These are phyloP conservation scores for Salvelinus namaycush DNA, from an alignment of 2,113 vertebrate species.

Conservation along the genomic window DNA sequence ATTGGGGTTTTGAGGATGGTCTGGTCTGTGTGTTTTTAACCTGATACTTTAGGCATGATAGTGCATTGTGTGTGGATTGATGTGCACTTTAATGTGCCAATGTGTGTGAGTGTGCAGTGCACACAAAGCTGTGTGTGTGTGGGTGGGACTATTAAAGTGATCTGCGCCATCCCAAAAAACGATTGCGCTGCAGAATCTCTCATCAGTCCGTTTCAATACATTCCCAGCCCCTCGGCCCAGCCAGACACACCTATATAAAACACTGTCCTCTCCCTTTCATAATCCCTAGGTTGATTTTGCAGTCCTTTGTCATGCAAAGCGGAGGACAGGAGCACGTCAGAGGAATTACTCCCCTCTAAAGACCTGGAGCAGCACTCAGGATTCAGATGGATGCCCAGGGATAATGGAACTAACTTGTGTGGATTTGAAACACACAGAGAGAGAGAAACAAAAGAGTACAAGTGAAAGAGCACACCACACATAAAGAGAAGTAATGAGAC, in stretches of 20 bases:
- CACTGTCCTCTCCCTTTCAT: slow-evolving; percentile 7
- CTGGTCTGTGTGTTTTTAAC: neutral
- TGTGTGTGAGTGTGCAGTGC: neutral
- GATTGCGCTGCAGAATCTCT: slow-evolving; percentile 14
- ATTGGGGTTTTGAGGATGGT: no score
- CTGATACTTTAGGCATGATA: neutral
- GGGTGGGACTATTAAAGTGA: neutral
- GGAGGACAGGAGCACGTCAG: neutral
- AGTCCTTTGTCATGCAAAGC: neutral
- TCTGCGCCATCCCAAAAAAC: slow-evolving; percentile 12
- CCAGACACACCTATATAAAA: neutral
- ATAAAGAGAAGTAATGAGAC: neutral
- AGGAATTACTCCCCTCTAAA: neutral
- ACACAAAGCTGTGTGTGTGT: neutral
- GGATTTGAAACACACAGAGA: neutral
- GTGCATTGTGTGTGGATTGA: slow-evolving; percentile 10
- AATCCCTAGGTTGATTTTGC: slow-evolving; percentile 15
- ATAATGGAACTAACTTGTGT: neutral
- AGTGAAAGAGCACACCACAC: neutral
- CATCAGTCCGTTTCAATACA: slow-evolving; percentile 24
- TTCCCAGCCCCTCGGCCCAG: neutral
- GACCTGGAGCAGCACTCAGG: neutral
- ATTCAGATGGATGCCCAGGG: neutral
- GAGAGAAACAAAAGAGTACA: neutral
- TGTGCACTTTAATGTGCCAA: neutral